These are phyloP conservation scores for Aleiodes leptofemur DNA, from an alignment of 2,888 invertebrate species.

Conservation along the genomic window DNA sequence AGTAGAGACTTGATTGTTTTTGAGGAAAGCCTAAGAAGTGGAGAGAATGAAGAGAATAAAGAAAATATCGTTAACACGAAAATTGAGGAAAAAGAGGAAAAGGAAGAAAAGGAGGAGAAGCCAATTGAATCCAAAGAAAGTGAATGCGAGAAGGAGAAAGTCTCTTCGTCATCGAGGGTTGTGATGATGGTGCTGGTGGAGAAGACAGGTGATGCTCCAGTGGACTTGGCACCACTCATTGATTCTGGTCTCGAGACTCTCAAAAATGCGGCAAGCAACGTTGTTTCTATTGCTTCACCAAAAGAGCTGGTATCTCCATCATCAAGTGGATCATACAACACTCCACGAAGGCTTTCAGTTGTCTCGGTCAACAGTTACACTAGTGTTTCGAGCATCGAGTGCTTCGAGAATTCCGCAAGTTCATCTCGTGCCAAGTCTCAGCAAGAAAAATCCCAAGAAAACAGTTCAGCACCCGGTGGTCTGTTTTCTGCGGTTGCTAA, in stretches of 20 bases:
- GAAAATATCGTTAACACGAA: background rate
- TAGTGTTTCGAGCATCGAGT: conserved; percentile 56
- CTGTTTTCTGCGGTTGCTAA: conserved; percentile 66
- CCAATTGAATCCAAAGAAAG: background rate
- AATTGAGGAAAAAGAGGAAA: background rate
- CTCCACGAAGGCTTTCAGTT: conserved; percentile 45
- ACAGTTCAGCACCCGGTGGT: conserved; percentile 50
- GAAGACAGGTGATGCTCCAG: conserved; percentile 54
- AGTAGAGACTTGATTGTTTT: conserved; percentile 12
- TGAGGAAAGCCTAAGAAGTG: conserved; percentile 50
- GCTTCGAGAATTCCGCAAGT: conserved; percentile 41
- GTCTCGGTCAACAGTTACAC: conserved; percentile 61
- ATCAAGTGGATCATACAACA: background rate
- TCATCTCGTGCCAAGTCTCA: background rate
- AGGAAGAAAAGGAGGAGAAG: background rate
- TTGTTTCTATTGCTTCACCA: background rate
- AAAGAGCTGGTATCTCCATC: background rate
- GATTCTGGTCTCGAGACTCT: conserved; percentile 66
- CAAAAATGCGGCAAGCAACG: conserved; percentile 50
- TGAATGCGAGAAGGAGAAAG: background rate
- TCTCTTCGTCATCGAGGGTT: conserved; percentile 59
- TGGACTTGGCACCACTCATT: conserved; percentile 63
- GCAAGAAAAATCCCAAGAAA: conserved; percentile 3
- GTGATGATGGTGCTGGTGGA: conserved; percentile 71
- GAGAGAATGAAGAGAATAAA: conserved; percentile 28